phyloP scores from a whole-genome alignment of 2,797 vertebrate species.

The Helostoma temminkii region DNA sequence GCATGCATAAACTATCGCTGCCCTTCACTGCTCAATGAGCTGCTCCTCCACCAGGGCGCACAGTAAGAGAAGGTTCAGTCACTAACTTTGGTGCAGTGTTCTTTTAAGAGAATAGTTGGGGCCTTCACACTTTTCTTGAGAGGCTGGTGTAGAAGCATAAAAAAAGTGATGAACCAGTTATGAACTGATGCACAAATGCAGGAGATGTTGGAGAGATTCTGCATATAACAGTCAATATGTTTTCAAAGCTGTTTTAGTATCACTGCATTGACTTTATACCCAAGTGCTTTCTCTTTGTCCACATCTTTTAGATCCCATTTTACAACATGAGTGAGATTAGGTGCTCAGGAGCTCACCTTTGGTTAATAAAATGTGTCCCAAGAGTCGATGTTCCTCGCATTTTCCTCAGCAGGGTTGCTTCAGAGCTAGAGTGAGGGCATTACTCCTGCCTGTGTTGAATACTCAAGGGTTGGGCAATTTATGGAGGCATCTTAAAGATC shows the following conservation, averaged over 20 bases:
- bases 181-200: background rate
- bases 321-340: slow-evolving; percentile 58
- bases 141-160: too few species aligned
- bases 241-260: slow-evolving; percentile 8
- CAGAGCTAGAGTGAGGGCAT: slow-evolving; percentile 50
- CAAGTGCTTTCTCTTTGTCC: slow-evolving; percentile 33
- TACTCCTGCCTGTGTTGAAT: slow-evolving; percentile 73
- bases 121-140: too few species aligned
- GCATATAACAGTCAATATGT: background rate
- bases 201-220: background rate
- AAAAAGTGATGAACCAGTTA: background rate
- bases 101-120: too few species aligned
- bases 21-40: background rate
- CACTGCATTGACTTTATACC: slow-evolving; percentile 26
- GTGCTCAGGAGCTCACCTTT: slow-evolving; percentile 50
- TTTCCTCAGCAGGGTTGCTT: slow-evolving; percentile 55
- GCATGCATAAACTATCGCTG: background rate
- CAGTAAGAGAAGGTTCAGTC: too few species aligned
- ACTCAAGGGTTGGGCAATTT: slow-evolving; percentile 68
- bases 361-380: slow-evolving; percentile 68
- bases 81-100: too few species aligned
- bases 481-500: slow-evolving; percentile 71
- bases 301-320: slow-evolving; percentile 57
- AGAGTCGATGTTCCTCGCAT: slow-evolving; percentile 47
- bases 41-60: too few species aligned